These are phyloP conservation scores for Pharmacophagus antenor DNA, from an alignment of 2,888 invertebrate species.

Conservation along the genomic window DNA sequence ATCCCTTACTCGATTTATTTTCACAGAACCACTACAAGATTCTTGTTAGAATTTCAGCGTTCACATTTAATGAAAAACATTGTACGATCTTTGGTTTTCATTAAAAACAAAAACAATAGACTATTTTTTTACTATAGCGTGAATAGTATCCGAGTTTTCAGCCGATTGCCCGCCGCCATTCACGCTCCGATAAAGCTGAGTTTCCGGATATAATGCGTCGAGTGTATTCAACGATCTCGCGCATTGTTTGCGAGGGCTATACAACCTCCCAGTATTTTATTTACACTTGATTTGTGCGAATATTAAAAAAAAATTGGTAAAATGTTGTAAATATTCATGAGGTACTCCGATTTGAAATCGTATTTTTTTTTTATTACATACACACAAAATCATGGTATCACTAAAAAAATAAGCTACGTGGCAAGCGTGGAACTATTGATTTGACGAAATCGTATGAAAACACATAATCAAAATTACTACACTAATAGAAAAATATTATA, in stretches of 20 bases:
- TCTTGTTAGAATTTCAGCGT: too few species aligned
- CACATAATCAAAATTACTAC: too few species aligned
- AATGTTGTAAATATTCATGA: too few species aligned
- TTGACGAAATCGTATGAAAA: too few species aligned
- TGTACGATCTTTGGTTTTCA: too few species aligned
- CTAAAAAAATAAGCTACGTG: neutral
- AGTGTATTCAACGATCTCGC: slow-evolving; percentile 9
- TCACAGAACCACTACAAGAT: too few species aligned
- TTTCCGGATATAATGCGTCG: slow-evolving; percentile 9
- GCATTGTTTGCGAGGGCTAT: slow-evolving; percentile 8
- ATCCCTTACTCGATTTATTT: too few species aligned
- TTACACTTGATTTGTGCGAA: neutral
- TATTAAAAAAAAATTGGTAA: too few species aligned
- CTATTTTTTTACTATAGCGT: neutral
- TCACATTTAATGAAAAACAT: too few species aligned
- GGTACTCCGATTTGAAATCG: neutral
- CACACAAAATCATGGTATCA: slow-evolving; percentile 21
- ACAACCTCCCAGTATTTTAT: neutral
- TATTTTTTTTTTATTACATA: neutral
- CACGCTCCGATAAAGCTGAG: slow-evolving; percentile 7
- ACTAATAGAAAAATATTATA: too few species aligned
- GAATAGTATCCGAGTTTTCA: slow-evolving; percentile 9
- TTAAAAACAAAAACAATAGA: neutral
- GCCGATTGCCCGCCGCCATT: neutral
- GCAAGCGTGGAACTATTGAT: too few species aligned